Evolutionary conservation across 2,888 invertebrate species (phyloP), one percentile per base, ranked within the genome.

Genomic region (Argynnis bischoffii): DNA sequence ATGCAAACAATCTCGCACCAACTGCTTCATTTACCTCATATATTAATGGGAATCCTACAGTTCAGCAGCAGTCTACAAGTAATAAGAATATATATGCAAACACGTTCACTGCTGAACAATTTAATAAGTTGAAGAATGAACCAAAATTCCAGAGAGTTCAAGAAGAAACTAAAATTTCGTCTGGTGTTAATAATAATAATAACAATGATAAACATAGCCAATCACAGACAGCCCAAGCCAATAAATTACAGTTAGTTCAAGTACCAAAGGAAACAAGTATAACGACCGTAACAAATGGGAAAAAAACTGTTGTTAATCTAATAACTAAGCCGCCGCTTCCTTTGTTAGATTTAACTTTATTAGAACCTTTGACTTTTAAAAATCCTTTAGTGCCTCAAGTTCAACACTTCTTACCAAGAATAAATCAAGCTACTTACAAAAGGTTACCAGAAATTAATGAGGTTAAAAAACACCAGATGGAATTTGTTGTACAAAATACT

Each of bases 331-430:
- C 89, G 3, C 79, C 84, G 6, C 59, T 92, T 6, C 90, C 89
- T 53, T 77, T 91, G 2, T 71, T 93, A 59, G 89, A 92, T 66
- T 79, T 93, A 41, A 89, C 82, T 69, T 86, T 92, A 57, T 79
- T 91, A 50, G 89, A 92, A 72, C 93, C 93, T 5, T 77, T 93
- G 69, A 88, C 86, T 8, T 93, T 93, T 73, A 86, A 80, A 3
- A 92, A 92, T 74, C 91, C 93, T 5, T 75, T 93, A 41, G 93
- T 92, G 16, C 89, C 92, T 13, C 93, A 92, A 85, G 84, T 91
- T 51, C 93, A 93, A 78, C 92, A 92, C 74, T 92, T 83, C 74
- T 81, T 93, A 59, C 93, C 93, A 11, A 85, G 84, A 78, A 87
- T 91, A 66, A 81, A 78, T 66, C 77, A 85, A 51, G 88, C 86